phyloP scores from a whole-genome alignment of 37 sponge, comb jelly and placozoan species.

The Crambe crambe region DNA sequence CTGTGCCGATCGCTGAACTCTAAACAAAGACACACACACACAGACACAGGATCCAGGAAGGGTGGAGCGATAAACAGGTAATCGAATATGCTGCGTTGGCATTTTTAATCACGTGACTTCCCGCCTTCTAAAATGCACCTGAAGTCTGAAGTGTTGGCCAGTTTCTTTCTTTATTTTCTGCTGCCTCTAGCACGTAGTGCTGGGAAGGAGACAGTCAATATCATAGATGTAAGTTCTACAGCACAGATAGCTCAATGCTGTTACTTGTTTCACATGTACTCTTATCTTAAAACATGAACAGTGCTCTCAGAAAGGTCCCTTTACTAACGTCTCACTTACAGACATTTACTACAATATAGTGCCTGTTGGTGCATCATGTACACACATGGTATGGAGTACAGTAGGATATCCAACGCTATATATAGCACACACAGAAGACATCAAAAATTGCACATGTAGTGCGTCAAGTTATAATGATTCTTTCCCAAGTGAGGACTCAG shows the following conservation, averaged over 20 bases:
- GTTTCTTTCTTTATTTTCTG: background rate
- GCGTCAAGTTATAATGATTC: background rate
- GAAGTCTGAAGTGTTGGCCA: no score
- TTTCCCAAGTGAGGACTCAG: conserved; percentile 1
- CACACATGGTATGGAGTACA: conserved; percentile 62
- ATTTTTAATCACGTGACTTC: no score
- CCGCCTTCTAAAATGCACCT: no score
- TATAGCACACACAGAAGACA: background rate
- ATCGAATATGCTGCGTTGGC: background rate
- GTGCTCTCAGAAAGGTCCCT: background rate
- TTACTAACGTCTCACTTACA: background rate
- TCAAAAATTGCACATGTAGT: background rate
- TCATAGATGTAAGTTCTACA: no score
- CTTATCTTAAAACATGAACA: background rate
- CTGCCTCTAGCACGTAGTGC: background rate
- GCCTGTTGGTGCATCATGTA: background rate
- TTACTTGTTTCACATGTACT: background rate
- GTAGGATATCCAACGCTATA: conserved; percentile 43
- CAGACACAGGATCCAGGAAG: no score
- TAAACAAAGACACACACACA: no score
- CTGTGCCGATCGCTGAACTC: no score
- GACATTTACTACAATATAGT: conserved; percentile 3
- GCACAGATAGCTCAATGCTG: no score
- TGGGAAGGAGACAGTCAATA: conserved; percentile 1
- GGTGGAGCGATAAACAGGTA: no score